Evolutionary conservation across 2,888 invertebrate genomes (phyloP).

Genomic region (Patella caerulea): DNA sequence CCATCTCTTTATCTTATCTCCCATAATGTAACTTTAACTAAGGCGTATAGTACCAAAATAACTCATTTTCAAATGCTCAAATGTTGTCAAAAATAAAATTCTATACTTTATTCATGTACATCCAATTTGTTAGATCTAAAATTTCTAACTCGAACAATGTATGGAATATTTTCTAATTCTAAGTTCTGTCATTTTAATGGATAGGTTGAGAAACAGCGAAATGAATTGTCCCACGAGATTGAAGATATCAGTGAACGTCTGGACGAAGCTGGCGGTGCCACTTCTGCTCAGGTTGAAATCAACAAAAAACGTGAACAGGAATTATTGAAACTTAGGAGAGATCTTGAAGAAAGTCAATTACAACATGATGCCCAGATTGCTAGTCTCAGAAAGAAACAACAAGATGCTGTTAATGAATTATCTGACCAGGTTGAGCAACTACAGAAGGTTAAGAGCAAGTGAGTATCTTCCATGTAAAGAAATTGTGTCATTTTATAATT

Average conservation of each 20-base stretch:
- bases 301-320: slow-evolving; percentile 83
- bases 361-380: slow-evolving; percentile 1
- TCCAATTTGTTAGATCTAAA: no score
- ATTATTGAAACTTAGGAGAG: neutral
- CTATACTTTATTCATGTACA: no score
- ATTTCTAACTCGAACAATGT: no score
- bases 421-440: slow-evolving; percentile 4
- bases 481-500: no score
- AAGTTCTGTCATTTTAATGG: no score
- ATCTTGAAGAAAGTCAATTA: neutral
- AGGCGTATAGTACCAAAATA: no score
- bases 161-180: no score
- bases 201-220: slow-evolving; percentile 88
- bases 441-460: neutral
- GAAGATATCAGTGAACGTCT: slow-evolving; percentile 78
- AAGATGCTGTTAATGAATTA: slow-evolving; percentile 1
- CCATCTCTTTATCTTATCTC: no score
- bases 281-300: slow-evolving; percentile 83
- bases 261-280: slow-evolving; percentile 98
- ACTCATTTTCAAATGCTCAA: no score
- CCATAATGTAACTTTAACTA: no score
- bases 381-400: neutral
- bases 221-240: slow-evolving; percentile 94
- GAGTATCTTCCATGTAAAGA: neutral
- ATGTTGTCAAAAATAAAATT: no score